Evolutionary conservation across 2,888 invertebrate genomes (phyloP).

Genomic region (Lutraria lutraria): DNA sequence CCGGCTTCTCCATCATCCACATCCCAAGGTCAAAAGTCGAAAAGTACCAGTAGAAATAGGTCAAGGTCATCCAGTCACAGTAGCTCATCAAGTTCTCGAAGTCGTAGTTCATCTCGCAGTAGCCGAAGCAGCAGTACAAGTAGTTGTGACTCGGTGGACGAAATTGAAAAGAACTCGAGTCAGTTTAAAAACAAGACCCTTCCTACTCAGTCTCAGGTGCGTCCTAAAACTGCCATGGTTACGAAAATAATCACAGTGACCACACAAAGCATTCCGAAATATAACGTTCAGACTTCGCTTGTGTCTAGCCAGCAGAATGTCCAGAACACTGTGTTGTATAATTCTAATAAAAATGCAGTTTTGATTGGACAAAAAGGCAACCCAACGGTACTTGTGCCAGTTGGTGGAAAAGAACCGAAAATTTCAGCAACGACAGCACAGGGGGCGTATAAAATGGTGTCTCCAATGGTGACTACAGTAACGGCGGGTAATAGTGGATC

Average conservation of each 20-base stretch:
- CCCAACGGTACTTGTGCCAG: constrained; percentile 4
- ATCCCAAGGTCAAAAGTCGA: constrained; percentile 34
- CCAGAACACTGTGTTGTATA: constrained; percentile 54
- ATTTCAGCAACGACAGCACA: background rate
- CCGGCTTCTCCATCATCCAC: constrained; percentile 33
- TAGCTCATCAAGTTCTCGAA: constrained; percentile 62
- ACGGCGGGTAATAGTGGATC: background rate
- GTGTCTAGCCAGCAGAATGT: constrained; percentile 41
- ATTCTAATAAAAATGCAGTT: constrained; percentile 43
- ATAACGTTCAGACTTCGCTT: constrained; percentile 49
- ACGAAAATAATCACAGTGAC: constrained; percentile 23
- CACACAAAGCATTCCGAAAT: constrained; percentile 55
- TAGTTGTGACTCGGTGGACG: constrained; percentile 65
- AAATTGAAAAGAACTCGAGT: constrained; percentile 32
- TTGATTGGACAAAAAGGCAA: constrained; percentile 26
- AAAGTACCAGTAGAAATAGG: constrained; percentile 34
- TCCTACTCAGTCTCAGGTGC: constrained; percentile 58
- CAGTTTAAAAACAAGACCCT: constrained; percentile 58
- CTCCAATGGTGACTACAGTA: constrained; percentile 19
- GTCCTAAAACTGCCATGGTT: constrained; percentile 26
- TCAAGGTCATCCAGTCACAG: constrained; percentile 58
- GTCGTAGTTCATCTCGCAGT: constrained; percentile 68
- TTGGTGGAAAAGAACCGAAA: constrained; percentile 28
- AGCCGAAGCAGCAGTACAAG: constrained; percentile 72
- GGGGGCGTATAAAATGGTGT: constrained; percentile 32